Evolutionary conservation across 2,113 vertebrate genomes (phyloP), one percentile per base, ranked within the genome.

Genomic region (Glaucomys volans): DNA sequence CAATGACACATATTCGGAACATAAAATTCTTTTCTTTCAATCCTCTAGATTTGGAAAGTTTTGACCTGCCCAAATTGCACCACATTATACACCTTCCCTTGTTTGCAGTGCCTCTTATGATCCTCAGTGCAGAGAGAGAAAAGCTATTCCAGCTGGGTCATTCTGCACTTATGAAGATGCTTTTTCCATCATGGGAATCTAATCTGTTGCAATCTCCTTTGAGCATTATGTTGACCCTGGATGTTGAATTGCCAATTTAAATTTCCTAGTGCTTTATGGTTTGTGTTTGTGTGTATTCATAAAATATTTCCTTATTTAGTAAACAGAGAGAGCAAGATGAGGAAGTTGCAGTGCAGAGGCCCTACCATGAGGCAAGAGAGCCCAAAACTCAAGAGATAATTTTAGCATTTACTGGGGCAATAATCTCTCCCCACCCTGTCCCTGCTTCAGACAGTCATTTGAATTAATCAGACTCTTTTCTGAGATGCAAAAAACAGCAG

Each of bases 61-160:
- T 98, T 87, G 97, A 98, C n/a, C 85, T 99, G 86, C 98, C 98
- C 86, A 98, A 98, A 72, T 98, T 98, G 32, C 10, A 98, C 40
- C 97, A 90, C 50, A 26, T 98, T 17, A 97, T 97, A 82, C 90
- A 97, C 52, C 72, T 98, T 28, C 84, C 97, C 62, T 89, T 98
- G 80, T 77, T 12, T 93, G 98, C 98, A 71, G 95, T 98, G 30
- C 97, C 98, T 42, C 97, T 98, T 32, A 96, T 98, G 96, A 42
- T 97, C 22, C 96, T 98, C 62, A 95, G 96, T 18, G 97, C 87
- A 54, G 95, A 97, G 47, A 91, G 89, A 57, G 80, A 92, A 40
- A 97, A 32, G 47, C 62, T 89, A n/a, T 83, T 97, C 24, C 57
- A 91, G 37, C 54, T 82, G 76, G 62, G 37, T 22, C 30, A 8